Evolutionary conservation across 1,140 invertebrate genomes (phyloP).

Genomic region (Limonius californicus): DNA sequence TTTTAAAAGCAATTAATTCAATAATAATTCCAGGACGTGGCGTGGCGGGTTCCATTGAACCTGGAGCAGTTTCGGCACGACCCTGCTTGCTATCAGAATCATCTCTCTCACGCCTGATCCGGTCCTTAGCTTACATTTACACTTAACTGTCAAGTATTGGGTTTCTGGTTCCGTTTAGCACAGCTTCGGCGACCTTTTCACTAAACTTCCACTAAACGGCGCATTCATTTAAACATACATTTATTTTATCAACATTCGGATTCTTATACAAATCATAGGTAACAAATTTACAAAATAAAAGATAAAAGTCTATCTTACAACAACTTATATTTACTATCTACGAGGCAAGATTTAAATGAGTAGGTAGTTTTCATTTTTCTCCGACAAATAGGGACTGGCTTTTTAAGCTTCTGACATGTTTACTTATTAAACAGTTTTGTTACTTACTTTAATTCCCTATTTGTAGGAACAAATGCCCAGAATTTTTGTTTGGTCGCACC

Average conservation of each 20-base stretch:
- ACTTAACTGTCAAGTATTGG: constrained; percentile 12
- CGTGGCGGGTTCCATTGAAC: constrained; percentile 12
- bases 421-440: background rate
- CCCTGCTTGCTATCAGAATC: background rate
- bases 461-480: background rate
- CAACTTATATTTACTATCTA: background rate
- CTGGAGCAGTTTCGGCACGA: background rate
- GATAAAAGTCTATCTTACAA: background rate
- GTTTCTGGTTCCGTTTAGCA: constrained; percentile 20
- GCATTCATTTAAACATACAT: background rate
- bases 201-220: too few species aligned
- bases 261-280: constrained; percentile 6
- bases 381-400: background rate
- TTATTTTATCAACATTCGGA: constrained; percentile 3
- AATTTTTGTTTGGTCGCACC: too few species aligned
- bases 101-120: background rate
- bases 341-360: background rate
- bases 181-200: background rate
- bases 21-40: constrained; percentile 22
- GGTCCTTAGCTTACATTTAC: background rate
- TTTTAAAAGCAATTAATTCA: constrained; percentile 27
- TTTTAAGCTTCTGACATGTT: too few species aligned
- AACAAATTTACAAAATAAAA: constrained; percentile 8
- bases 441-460: background rate
- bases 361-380: background rate